Percentiles rank a stretch among this genome's conserved stretches.
phyloP scores from a whole-genome alignment of 2,113 vertebrate genomes.

The Nicator chloris region DNA sequence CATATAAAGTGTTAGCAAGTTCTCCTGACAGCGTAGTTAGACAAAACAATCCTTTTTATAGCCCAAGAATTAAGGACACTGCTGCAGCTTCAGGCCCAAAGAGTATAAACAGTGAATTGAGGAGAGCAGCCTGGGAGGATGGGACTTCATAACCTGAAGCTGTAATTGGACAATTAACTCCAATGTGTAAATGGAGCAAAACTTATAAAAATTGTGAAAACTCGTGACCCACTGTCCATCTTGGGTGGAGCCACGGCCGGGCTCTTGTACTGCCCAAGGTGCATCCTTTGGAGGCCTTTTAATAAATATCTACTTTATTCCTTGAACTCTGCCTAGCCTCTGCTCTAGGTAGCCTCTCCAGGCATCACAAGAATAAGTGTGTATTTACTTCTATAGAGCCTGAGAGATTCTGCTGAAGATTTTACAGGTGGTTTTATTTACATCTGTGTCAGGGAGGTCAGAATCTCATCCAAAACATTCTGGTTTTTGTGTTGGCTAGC shows the following conservation, averaged over 20 bases:
- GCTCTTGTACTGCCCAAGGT: background rate
- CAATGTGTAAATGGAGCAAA: background rate
- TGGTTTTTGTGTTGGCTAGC: background rate
- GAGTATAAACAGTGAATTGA: background rate
- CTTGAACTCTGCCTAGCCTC: background rate
- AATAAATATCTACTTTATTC: background rate
- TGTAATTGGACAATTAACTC: background rate
- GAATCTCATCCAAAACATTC: background rate
- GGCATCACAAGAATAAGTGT: background rate
- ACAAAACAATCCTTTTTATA: background rate
- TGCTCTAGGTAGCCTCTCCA: background rate
- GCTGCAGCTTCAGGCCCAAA: background rate
- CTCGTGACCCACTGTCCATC: background rate
- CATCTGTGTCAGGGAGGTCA: background rate
- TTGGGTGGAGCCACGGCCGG: background rate
- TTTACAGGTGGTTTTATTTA: constrained; percentile 8
- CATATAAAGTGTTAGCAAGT: background rate
- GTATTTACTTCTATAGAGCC: background rate
- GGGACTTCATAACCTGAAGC: background rate
- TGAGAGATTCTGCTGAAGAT: background rate
- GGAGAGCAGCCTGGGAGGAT: too few species aligned
- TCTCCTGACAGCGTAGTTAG: background rate
- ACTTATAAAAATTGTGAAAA: background rate
- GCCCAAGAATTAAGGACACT: background rate
- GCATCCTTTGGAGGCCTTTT: background rate